These are phyloP conservation scores for Elephantulus edwardii DNA, from an alignment of 2,113 vertebrate genomes.

Conservation along the genomic window DNA sequence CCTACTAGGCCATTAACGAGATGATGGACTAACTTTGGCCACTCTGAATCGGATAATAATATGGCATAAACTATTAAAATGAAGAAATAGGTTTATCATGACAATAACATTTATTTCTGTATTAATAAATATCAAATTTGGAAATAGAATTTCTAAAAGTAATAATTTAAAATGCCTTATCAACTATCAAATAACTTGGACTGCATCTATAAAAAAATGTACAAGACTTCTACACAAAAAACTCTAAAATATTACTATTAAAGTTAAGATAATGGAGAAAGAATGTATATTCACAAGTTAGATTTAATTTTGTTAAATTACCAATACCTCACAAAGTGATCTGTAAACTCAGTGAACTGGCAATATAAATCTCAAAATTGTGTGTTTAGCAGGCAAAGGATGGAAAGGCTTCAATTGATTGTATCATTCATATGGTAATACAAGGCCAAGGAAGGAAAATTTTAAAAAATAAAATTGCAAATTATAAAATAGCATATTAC, in stretches of 20 bases:
- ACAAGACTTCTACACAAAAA: background rate
- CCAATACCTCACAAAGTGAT: background rate
- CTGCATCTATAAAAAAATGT: background rate
- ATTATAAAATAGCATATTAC: background rate
- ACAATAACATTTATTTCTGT: background rate
- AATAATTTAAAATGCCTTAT: background rate
- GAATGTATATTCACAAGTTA: background rate
- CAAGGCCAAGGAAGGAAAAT: background rate
- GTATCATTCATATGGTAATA: background rate
- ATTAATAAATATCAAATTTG: background rate
- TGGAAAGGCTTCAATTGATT: background rate
- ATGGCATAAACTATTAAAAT: no score
- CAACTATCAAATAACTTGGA: background rate
- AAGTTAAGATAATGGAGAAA: background rate
- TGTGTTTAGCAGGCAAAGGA: no score
- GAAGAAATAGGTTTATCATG: no score
- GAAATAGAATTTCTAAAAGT: background rate
- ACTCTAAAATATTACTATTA: background rate
- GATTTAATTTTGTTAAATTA: background rate
- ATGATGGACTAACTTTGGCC: no score
- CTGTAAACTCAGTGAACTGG: background rate
- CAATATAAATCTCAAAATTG: background rate
- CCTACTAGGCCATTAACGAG: no score
- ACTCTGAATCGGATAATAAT: no score
- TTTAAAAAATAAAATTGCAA: background rate